These are phyloP conservation scores for Sceloporus undulatus DNA, from an alignment of 2,113 vertebrate genomes.

Conservation along the genomic window DNA sequence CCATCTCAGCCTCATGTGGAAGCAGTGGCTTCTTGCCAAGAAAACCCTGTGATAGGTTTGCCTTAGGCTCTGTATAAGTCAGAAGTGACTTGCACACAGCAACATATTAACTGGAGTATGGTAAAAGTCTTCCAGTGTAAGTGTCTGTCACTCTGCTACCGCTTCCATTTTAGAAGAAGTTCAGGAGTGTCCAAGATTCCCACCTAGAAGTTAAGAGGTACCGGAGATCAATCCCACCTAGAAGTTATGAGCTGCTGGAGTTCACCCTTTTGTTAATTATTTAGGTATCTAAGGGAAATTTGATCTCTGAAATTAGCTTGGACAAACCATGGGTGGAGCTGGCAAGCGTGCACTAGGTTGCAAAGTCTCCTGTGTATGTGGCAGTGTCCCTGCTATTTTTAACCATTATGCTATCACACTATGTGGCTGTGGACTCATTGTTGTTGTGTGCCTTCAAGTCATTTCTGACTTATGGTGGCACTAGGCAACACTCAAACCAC, in stretches of 20 bases:
- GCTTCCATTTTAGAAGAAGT: constrained; percentile 2
- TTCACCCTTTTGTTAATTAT: neutral
- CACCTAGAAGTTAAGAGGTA: too few species aligned
- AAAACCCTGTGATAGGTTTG: too few species aligned
- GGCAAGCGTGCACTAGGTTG: neutral
- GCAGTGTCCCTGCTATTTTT: constrained; percentile 36
- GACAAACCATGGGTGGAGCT: neutral
- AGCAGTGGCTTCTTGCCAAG: too few species aligned
- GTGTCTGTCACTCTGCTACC: neutral
- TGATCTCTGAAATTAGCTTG: constrained; percentile 12
- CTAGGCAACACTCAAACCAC: too few species aligned
- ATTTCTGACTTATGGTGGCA: too few species aligned
- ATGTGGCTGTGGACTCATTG: neutral
- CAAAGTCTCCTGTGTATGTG: constrained; percentile 36
- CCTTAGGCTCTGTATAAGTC: too few species aligned
- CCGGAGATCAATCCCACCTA: too few species aligned
- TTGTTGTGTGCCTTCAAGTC: neutral
- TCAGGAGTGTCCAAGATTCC: neutral
- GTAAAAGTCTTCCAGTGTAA: constrained; percentile 7
- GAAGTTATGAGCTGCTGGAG: neutral
- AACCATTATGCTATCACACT: constrained; percentile 34
- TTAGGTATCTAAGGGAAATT: neutral
- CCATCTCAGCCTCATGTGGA: too few species aligned
- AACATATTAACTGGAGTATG: neutral
- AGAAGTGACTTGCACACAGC: too few species aligned